These are phyloP conservation scores for Oryzaephilus surinamensis DNA, from an alignment of 1,140 invertebrate genomes.

Conservation along the genomic window DNA sequence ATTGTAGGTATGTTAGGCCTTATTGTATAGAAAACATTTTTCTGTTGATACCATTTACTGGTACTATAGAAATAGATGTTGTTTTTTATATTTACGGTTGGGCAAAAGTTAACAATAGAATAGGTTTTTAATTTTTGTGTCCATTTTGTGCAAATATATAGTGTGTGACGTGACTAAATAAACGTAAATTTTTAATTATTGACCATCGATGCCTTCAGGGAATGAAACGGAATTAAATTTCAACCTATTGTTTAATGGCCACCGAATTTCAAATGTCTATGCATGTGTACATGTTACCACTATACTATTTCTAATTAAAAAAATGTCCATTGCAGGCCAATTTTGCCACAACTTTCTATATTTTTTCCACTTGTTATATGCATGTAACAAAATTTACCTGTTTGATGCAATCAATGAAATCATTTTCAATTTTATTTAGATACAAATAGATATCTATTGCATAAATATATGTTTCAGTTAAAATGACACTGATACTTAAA, in stretches of 20 bases:
- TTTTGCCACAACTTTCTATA: conserved; percentile 2
- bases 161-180: conserved; percentile 23
- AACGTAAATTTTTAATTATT: conserved; percentile 32
- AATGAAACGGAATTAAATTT: conserved; percentile 30
- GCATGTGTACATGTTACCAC: conserved; percentile 16
- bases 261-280: conserved; percentile 26
- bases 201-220: conserved; percentile 27
- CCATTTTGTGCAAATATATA: conserved; percentile 14
- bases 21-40: too few relatives aligned
- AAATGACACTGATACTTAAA: too few relatives aligned
- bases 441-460: too few relatives aligned
- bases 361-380: too few relatives aligned
- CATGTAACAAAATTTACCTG: too few relatives aligned
- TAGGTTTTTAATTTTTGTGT: conserved; percentile 27
- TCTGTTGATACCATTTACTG: too few relatives aligned
- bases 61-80: too few relatives aligned
- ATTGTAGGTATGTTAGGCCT: too few relatives aligned
- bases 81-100: too few relatives aligned
- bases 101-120: conserved; percentile 24
- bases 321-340: conserved; percentile 25
- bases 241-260: conserved; percentile 28
- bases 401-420: too few relatives aligned
- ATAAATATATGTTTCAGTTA: too few relatives aligned
- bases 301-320: conserved; percentile 24
- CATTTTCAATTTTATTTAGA: too few relatives aligned